Conservation (phyloP, 2,888 invertebrate species). For the Sipha maydis region DNA sequence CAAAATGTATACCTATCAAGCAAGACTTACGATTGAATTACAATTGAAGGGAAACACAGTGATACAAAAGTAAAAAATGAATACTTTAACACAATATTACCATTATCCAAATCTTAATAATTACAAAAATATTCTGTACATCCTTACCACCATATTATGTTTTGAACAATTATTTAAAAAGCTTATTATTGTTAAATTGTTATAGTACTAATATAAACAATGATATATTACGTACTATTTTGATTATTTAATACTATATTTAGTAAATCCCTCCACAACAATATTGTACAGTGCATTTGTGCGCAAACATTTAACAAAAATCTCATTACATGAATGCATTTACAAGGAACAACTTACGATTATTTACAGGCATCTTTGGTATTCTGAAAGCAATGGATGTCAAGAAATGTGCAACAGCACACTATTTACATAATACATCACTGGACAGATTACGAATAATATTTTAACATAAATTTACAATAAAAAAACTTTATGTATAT, state of each 20-base stretch:
- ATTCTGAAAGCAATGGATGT: slow-evolving; percentile 37
- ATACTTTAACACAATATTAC: background rate
- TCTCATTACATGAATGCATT: slow-evolving; percentile 4
- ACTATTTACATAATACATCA: slow-evolving; percentile 31
- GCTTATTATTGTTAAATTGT: slow-evolving; percentile 40
- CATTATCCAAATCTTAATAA: background rate
- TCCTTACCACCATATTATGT: background rate
- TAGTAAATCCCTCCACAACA: slow-evolving; percentile 33
- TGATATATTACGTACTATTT: background rate
- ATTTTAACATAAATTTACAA: slow-evolving; percentile 18
- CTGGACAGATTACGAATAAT: slow-evolving; percentile 19
- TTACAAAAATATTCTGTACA: background rate
- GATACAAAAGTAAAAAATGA: background rate
- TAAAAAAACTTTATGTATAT: slow-evolving; percentile 20
- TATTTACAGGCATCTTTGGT: slow-evolving; percentile 27
- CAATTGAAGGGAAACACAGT: background rate
- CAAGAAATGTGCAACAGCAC: slow-evolving; percentile 42
- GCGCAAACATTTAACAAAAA: slow-evolving; percentile 39
- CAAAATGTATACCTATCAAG: slow-evolving; percentile 2
- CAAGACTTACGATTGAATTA: slow-evolving; percentile 13
- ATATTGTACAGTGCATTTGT: slow-evolving; percentile 34
- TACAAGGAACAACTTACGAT: slow-evolving; percentile 32
- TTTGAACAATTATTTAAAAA: slow-evolving; percentile 19
- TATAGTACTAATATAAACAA: slow-evolving; percentile 14
- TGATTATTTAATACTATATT: background rate